Evolutionary conservation across 2,888 invertebrate species (phyloP).

Genomic region (Eupelmus urozonus): DNA sequence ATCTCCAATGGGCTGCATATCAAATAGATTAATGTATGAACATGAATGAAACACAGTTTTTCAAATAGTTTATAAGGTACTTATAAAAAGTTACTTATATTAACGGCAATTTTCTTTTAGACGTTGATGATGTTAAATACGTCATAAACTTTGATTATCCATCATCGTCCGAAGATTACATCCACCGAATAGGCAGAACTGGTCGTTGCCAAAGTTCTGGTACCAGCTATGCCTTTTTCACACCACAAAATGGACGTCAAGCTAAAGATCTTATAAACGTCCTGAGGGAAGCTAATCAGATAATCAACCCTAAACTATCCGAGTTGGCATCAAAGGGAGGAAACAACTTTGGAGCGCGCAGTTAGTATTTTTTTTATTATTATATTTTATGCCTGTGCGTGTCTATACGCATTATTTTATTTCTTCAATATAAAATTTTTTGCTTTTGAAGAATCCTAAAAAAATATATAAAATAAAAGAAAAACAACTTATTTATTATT

Average conservation of each 20-base stretch:
- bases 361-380: slow-evolving; percentile 65
- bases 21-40: slow-evolving; percentile 53
- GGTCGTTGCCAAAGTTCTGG: slow-evolving; percentile 92
- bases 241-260: slow-evolving; percentile 91
- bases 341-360: slow-evolving; percentile 79
- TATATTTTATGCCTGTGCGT: too few relatives aligned
- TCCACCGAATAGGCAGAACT: slow-evolving; percentile 96
- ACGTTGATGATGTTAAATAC: slow-evolving; percentile 97
- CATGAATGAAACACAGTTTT: slow-evolving; percentile 54
- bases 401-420: too few relatives aligned
- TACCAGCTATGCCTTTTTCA: slow-evolving; percentile 97
- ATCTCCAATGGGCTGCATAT: slow-evolving; percentile 51
- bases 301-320: slow-evolving; percentile 90
- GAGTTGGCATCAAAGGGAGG: slow-evolving; percentile 86
- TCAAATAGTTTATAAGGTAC: slow-evolving; percentile 2
- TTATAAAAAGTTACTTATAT: slow-evolving; percentile 22
- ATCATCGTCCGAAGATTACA: slow-evolving; percentile 96
- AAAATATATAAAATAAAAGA: background rate
- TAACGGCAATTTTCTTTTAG: slow-evolving; percentile 78
- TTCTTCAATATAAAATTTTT: too few relatives aligned
- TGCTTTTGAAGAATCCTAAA: background rate
- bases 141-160: slow-evolving; percentile 98
- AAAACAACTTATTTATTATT: slow-evolving; percentile 2
- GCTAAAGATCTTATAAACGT: slow-evolving; percentile 93
- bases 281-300: slow-evolving; percentile 90